Evolutionary conservation across 2,797 vertebrate species (phyloP).

Genomic region (Merluccius polli): DNA sequence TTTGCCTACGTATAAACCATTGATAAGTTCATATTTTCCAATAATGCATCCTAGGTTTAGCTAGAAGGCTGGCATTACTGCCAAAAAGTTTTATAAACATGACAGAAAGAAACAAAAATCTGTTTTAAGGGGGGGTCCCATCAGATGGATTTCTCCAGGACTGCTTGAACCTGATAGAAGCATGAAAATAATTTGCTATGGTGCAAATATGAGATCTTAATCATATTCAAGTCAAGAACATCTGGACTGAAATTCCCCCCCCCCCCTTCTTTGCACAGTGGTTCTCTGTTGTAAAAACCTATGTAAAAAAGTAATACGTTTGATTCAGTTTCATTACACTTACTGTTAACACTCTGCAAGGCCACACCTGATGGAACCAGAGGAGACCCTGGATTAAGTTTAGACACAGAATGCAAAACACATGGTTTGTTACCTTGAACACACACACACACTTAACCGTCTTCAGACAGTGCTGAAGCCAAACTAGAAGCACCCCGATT

Average conservation of each 20-base stretch:
- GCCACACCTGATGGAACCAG: constrained; percentile 35
- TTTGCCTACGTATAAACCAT: constrained; percentile 32
- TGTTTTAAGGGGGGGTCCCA: constrained; percentile 20
- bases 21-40: constrained; percentile 27
- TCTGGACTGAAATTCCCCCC: background rate
- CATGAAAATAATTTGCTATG: constrained; percentile 49
- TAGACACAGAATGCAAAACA: constrained; percentile 29
- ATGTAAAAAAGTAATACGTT: background rate
- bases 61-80: constrained; percentile 32
- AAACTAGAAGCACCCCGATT: too few species aligned
- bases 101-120: constrained; percentile 30
- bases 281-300: background rate
- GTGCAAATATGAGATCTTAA: constrained; percentile 49
- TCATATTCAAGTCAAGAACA: constrained; percentile 35
- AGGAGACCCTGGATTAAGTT: constrained; percentile 34
- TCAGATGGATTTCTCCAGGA: constrained; percentile 34
- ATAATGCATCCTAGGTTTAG: constrained; percentile 13
- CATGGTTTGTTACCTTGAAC: constrained; percentile 4
- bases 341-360: background rate
- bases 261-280: background rate
- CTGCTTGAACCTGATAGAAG: constrained; percentile 30
- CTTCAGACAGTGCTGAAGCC: too few species aligned
- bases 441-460: too few species aligned
- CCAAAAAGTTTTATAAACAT: constrained; percentile 37
- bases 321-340: constrained; percentile 21